Base-by-base conservation (phyloP, 92 coral and sea anemone genomes). In the Blastomussa wellsi region DNA sequence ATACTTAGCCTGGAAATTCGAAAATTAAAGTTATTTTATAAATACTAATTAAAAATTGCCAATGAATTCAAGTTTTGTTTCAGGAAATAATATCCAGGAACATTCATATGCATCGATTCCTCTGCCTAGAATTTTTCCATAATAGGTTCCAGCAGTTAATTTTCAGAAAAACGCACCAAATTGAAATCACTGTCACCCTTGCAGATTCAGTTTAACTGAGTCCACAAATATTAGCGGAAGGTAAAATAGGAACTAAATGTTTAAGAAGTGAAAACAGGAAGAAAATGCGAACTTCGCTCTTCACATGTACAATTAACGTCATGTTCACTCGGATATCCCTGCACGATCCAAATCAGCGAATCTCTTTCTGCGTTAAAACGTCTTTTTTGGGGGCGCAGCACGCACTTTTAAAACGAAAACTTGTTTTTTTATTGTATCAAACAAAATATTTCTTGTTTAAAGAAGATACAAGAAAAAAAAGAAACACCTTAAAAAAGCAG, bases 1-100 rank as follows among this genome's bases (percentile, higher is more conserved):
- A 17, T n/a, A 17, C 32, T 79, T 64, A 31, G 55, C 33, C 65
- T 64, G 41, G n/a, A 44, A 79, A 79, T 79, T 39, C 57, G 65
- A 29, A 57, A 64, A 42, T 7, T 59, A 62, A 15, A 26, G 57
- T 65, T 26, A 28, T 28, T 41, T 62, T 64, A 79, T 5, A 60
- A 29, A 64, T 37, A 29, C 28, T n/a, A 79, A 64, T 62, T 60
- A 60, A 60, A 78, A 60, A 14, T 36, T 33, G 29, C 44, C 71
- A 36, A 35, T 78, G 11, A 59, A 36, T 19, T 62, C 16, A 28
- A 62, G 68, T 26, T 62, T 62, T 62, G 68, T 26, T 62, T 62
- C 7, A 10, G 3, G 33, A 10, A 33, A 62, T 62, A 57, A 7
- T 55, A 20, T 17, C 8, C 65, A 28, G n/a, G 17, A 12, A 42